Evolutionary conservation across 2,888 invertebrate genomes (phyloP).

Genomic region (Malthinus seriepunctatus): DNA sequence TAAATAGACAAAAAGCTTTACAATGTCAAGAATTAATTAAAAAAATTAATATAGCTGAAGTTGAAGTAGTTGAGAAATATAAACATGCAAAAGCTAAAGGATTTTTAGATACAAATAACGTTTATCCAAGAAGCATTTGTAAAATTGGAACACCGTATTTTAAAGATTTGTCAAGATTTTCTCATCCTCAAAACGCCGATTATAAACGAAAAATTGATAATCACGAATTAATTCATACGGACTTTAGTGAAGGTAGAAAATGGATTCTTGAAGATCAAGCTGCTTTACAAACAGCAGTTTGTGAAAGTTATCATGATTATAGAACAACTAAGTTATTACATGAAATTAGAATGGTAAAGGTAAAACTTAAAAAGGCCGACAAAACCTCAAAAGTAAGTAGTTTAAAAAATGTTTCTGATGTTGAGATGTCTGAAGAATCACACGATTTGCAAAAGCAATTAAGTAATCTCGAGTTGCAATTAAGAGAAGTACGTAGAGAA

Average conservation of each 20-base stretch:
- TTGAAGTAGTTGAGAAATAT: neutral
- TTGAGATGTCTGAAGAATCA: conserved; percentile 34
- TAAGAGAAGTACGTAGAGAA: neutral
- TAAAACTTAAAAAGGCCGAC: neutral
- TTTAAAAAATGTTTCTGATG: neutral
- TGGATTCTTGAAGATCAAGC: conserved; percentile 65
- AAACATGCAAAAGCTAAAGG: neutral
- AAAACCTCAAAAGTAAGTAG: neutral
- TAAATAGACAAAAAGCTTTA: conserved; percentile 40
- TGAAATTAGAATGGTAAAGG: conserved; percentile 26
- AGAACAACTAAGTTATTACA: conserved; percentile 48
- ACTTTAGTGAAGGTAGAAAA: conserved; percentile 22
- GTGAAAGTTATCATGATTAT: conserved; percentile 37
- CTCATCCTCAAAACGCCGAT: conserved; percentile 65
- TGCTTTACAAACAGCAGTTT: conserved; percentile 56
- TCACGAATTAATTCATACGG: conserved; percentile 44
- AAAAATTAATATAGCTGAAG: conserved; percentile 32
- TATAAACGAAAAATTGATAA: conserved; percentile 43
- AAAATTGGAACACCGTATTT: conserved; percentile 66
- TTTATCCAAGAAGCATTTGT: conserved; percentile 23
- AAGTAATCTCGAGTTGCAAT: conserved; percentile 23
- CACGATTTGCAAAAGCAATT: conserved; percentile 42
- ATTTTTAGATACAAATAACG: neutral
- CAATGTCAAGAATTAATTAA: conserved; percentile 37
- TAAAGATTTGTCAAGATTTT: conserved; percentile 61